These are phyloP conservation scores for Zeus faber DNA, from an alignment of 2,113 vertebrate genomes.

Conservation along the genomic window DNA sequence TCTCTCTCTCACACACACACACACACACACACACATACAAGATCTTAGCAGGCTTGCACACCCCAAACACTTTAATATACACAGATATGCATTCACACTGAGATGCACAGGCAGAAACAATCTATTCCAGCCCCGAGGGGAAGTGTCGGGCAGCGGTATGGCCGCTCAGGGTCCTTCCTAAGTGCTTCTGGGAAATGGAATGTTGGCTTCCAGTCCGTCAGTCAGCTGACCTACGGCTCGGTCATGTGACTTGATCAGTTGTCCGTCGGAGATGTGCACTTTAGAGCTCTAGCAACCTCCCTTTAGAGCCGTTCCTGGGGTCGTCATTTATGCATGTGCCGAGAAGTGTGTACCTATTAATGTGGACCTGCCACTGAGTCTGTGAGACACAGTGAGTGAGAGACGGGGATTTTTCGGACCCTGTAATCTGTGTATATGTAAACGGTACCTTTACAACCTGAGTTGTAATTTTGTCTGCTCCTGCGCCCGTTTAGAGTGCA, in stretches of 20 bases:
- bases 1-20: slow-evolving; percentile 12
- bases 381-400: too few relatives aligned
- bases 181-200: slow-evolving; percentile 67
- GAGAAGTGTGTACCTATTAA: too few relatives aligned
- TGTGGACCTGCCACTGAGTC: too few relatives aligned
- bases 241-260: not conserved
- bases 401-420: too few relatives aligned
- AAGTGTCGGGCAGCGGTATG: slow-evolving; percentile 38
- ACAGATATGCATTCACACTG: not conserved
- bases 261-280: not conserved
- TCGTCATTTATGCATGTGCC: too few relatives aligned
- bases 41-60: too few relatives aligned
- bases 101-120: slow-evolving; percentile 15
- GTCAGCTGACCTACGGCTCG: slow-evolving; percentile 48
- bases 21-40: slow-evolving; percentile 23
- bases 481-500: not conserved
- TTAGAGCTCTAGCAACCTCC: too few relatives aligned
- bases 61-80: too few relatives aligned
- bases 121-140: slow-evolving; percentile 42
- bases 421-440: too few relatives aligned
- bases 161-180: slow-evolving; percentile 54
- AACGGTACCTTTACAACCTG: too few relatives aligned
- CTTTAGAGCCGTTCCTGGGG: too few relatives aligned
- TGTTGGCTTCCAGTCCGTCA: slow-evolving; percentile 50
- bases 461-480: too few relatives aligned